Conservation (phyloP, 2,113 vertebrate species). For the Neofelis nebulosa region DNA sequence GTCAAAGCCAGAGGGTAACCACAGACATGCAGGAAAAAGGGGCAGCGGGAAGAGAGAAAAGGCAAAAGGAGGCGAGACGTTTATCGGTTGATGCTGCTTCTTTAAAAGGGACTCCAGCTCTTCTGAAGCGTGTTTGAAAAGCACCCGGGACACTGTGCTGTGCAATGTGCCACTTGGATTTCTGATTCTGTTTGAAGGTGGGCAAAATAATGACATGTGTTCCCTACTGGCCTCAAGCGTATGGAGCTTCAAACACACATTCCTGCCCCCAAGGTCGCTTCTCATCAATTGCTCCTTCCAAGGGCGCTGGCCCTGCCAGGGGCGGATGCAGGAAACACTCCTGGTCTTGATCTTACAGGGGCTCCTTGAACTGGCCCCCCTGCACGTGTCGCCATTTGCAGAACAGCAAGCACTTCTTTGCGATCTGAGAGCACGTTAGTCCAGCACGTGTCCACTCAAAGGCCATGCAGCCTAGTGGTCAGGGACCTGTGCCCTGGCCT, state of each 20-base stretch:
- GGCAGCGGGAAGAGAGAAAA: not conserved
- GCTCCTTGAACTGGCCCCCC: not conserved
- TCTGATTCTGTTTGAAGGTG: constrained; percentile 63
- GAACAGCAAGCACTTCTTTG: not conserved
- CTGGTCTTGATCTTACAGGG: not conserved
- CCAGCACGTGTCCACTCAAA: not conserved
- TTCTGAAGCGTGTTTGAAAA: constrained; percentile 14
- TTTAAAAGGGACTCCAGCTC: not conserved
- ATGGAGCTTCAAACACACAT: constrained; percentile 58
- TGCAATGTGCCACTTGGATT: constrained; percentile 3
- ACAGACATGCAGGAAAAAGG: not conserved
- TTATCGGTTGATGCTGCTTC: not conserved
- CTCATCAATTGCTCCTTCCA: constrained; percentile 55
- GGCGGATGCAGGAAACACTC: not conserved
- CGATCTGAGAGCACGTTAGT: not conserved
- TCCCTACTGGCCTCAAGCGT: constrained; percentile 11
- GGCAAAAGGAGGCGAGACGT: not conserved
- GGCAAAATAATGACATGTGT: constrained; percentile 22
- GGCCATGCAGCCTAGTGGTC: not conserved
- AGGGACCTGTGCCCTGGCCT: not conserved
- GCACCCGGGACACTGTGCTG: not conserved
- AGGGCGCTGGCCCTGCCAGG: constrained; percentile 39
- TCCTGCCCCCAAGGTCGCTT: constrained; percentile 68
- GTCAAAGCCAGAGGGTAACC: not conserved
- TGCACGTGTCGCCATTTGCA: not conserved